Conservation (phyloP, 2,113 vertebrate genomes). For the Poeciliopsis occidentalis region DNA sequence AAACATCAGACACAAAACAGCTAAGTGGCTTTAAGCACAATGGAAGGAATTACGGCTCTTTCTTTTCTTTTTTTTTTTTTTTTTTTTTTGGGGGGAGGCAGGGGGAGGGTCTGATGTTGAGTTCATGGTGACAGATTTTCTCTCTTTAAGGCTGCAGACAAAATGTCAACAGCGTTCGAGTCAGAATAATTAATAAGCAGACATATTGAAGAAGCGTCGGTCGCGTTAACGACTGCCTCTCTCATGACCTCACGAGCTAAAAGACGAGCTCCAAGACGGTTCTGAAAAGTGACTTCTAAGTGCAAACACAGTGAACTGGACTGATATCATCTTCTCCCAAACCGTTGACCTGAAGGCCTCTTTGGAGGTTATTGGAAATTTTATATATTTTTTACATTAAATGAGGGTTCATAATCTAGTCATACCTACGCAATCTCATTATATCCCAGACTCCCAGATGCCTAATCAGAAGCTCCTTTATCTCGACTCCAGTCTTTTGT, state of each 20-base stretch:
- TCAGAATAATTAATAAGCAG: not conserved
- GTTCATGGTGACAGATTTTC: not conserved
- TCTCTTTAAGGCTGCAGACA: not conserved
- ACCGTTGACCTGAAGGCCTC: conserved; percentile 40
- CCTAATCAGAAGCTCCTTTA: conserved; percentile 64
- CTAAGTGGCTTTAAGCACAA: not conserved
- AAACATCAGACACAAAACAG: conserved; percentile 7
- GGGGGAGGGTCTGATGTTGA: not conserved
- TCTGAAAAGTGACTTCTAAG: not conserved
- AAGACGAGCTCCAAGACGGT: not conserved
- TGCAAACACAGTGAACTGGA: not conserved
- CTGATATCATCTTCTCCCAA: conserved; percentile 11
- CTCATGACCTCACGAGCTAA: conserved; percentile 10
- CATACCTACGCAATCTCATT: conserved; percentile 66
- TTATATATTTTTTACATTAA: conserved; percentile 62
- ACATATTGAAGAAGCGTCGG: conserved; percentile 6
- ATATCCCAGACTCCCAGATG: conserved; percentile 52
- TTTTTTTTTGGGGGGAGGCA: too few species aligned
- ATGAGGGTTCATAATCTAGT: conserved; percentile 69
- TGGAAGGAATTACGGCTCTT: not conserved
- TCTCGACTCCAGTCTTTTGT: conserved; percentile 63
- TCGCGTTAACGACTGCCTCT: conserved; percentile 7
- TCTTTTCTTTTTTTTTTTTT: too few species aligned
- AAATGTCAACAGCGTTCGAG: conserved; percentile 1
- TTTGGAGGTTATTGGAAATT: conserved; percentile 63